Conservation (phyloP, 1,140 invertebrate species). For the Trichonephila clavata region DNA sequence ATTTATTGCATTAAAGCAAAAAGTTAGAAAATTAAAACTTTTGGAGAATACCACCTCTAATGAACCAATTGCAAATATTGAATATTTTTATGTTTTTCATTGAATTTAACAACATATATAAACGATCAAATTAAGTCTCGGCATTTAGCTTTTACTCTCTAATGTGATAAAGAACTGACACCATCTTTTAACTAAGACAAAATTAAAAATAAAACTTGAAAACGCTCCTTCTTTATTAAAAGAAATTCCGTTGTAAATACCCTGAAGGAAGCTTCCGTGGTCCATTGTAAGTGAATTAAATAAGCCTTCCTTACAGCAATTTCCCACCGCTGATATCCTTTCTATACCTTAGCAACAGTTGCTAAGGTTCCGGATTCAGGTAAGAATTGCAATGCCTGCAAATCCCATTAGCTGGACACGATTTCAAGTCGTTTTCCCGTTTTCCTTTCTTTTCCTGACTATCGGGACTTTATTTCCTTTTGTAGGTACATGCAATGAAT, state of each 20-base stretch:
- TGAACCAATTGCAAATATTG: too few species aligned
- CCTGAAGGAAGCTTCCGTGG: neutral
- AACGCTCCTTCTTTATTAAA: neutral
- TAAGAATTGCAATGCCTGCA: constrained; percentile 15
- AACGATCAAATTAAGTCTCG: too few species aligned
- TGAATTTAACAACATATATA: too few species aligned
- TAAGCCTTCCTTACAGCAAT: neutral
- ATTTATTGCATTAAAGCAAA: too few species aligned
- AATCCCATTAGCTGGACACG: constrained; percentile 24
- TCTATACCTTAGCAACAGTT: constrained; percentile 26
- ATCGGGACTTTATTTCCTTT: constrained; percentile 22
- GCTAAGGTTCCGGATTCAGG: constrained; percentile 22
- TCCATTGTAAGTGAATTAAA: neutral
- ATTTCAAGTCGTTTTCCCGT: neutral
- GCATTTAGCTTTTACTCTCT: too few species aligned
- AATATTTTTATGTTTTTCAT: too few species aligned
- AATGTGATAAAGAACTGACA: too few species aligned
- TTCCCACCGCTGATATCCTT: constrained; percentile 1
- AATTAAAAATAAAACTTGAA: too few species aligned
- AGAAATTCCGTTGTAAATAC: neutral
- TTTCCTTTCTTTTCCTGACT: neutral
- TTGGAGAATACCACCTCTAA: too few species aligned
- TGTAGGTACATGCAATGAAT: neutral
- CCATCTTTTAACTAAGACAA: too few species aligned
- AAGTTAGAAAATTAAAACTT: too few species aligned